These are phyloP conservation scores for Notiomystis cincta DNA, from an alignment of 2,113 vertebrate species.

Conservation along the genomic window DNA sequence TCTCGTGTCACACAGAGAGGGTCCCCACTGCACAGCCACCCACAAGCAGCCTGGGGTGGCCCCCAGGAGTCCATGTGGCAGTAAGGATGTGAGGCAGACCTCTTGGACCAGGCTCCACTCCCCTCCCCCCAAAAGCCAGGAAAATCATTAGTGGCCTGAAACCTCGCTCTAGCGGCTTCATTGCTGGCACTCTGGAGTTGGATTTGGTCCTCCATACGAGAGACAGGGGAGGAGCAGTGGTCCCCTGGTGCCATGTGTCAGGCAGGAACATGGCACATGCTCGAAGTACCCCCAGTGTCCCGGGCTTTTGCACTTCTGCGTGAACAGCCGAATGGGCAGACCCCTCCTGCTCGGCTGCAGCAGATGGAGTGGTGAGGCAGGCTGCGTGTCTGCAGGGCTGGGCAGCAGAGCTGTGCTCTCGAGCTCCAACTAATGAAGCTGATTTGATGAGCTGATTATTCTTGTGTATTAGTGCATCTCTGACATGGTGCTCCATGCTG, in stretches of 20 bases:
- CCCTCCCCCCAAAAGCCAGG: not conserved
- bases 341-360: constrained; percentile 47
- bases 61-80: fast-evolving
- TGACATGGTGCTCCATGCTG: constrained; percentile 27
- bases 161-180: not conserved
- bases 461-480: constrained; percentile 50
- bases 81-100: not conserved
- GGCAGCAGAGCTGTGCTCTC: constrained; percentile 46
- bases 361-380: constrained; percentile 62
- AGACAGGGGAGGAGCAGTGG: not conserved
- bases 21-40: not conserved
- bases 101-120: not conserved
- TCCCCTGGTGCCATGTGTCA: constrained; percentile 22
- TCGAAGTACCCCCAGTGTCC: not conserved
- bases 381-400: constrained; percentile 51
- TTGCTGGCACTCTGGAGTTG: not conserved
- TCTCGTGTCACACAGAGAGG: not conserved
- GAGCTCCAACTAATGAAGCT: constrained; percentile 54
- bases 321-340: constrained; percentile 40
- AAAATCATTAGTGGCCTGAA: not conserved
- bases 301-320: not conserved
- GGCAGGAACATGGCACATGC: constrained; percentile 28
- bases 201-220: not conserved
- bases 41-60: fast-evolving
- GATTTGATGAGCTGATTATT: constrained; percentile 69